Conservation (phyloP, 2,888 invertebrate species). For the Leptothorax acervorum region DNA sequence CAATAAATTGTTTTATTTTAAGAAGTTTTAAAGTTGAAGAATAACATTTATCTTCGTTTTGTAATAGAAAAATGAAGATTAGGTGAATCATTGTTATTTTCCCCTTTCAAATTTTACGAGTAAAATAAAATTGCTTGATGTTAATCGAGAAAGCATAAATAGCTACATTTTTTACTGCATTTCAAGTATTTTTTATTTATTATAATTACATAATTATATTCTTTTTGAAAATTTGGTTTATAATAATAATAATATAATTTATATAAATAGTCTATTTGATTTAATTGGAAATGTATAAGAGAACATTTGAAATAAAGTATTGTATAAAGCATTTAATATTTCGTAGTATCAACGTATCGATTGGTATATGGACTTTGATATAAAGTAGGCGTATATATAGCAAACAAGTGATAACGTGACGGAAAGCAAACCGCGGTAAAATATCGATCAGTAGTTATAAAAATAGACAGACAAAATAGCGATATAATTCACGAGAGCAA, state of each 20-base stretch:
- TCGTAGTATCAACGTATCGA: neutral
- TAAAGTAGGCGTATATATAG: neutral
- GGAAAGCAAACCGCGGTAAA: neutral
- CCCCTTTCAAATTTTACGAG: neutral
- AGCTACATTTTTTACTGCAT: neutral
- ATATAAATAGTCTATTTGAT: neutral
- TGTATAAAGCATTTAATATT: slow-evolving; percentile 2
- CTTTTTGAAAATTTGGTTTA: neutral
- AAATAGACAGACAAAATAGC: slow-evolving; percentile 2
- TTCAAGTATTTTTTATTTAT: neutral
- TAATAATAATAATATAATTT: slow-evolving; percentile 8
- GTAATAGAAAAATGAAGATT: neutral
- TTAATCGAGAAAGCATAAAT: neutral
- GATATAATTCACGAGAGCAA: neutral
- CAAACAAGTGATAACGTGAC: neutral
- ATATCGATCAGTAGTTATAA: neutral
- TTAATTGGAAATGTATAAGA: neutral
- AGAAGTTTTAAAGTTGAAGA: neutral
- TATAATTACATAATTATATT: neutral
- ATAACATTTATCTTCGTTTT: neutral
- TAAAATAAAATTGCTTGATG: neutral
- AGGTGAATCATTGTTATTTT: neutral
- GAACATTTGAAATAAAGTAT: neutral
- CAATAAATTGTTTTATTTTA: neutral
- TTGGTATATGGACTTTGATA: neutral